phyloP scores from a whole-genome alignment of 2,113 vertebrate species.

The Mastomys coucha region DNA sequence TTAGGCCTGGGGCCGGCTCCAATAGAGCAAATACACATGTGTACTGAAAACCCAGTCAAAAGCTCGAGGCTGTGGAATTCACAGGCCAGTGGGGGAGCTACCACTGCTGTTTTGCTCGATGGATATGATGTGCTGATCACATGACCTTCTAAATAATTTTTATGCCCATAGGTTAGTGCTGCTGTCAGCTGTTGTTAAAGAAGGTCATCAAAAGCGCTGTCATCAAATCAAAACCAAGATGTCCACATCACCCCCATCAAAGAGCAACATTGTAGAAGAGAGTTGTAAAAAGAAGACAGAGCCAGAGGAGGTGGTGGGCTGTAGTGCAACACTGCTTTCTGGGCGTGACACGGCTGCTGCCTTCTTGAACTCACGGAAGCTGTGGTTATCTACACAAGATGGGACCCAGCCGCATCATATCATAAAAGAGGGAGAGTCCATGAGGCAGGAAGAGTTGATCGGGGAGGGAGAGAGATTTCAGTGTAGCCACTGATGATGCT shows the following conservation, averaged over 20 bases:
- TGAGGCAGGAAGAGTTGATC: not conserved
- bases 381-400: not conserved
- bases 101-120: not conserved
- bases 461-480: not conserved
- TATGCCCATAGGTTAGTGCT: not conserved
- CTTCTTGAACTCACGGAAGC: not conserved
- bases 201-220: no score
- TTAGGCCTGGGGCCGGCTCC: no score
- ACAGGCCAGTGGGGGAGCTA: not conserved
- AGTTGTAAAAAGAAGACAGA: no score
- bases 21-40: not conserved
- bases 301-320: no score
- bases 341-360: not conserved
- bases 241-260: not conserved
- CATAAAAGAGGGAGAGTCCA: not conserved
- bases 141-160: not conserved
- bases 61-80: not conserved
- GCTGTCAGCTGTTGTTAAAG: not conserved
- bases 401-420: not conserved
- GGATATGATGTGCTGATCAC: not conserved
- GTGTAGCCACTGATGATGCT: not conserved
- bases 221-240: not conserved
- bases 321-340: not conserved
- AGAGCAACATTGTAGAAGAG: no score
- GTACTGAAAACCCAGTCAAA: not conserved